Evolutionary conservation across 2,888 invertebrate genomes (phyloP).

Genomic region (Stenichneumon culpator): DNA sequence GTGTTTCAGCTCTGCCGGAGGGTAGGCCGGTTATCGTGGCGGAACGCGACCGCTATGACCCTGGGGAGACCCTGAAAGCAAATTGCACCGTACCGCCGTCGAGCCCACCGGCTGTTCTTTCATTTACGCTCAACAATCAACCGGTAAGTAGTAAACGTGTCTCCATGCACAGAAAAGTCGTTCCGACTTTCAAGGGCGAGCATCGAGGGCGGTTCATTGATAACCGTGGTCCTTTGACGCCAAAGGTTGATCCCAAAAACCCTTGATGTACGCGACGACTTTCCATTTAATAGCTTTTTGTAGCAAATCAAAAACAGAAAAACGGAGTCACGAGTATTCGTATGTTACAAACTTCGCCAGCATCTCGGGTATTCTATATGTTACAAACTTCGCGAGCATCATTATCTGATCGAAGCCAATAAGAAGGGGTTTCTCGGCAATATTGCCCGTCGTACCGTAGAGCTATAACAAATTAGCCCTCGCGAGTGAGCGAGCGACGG

Average conservation of each 20-base stretch:
- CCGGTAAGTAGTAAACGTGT: constrained; percentile 87
- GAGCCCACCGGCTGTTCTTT: constrained; percentile 91
- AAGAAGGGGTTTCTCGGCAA: not conserved
- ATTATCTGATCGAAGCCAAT: not conserved
- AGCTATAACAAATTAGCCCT: constrained; percentile 61
- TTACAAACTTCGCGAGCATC: not conserved
- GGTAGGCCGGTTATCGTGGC: constrained; percentile 89
- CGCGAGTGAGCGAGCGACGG: constrained; percentile 34
- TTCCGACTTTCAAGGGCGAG: not conserved
- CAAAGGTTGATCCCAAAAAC: too few relatives aligned
- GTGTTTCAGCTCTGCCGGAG: constrained; percentile 90
- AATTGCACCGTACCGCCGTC: constrained; percentile 93
- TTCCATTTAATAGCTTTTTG: too few relatives aligned
- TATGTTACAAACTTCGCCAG: not conserved
- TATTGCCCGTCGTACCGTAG: constrained; percentile 6
- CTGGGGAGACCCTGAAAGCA: constrained; percentile 90
- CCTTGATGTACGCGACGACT: too few relatives aligned
- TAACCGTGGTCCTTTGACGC: not conserved
- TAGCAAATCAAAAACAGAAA: not conserved
- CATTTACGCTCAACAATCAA: constrained; percentile 92
- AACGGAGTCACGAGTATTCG: not conserved
- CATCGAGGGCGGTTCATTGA: constrained; percentile 2
- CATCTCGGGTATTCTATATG: not conserved
- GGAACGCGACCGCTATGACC: constrained; percentile 91
- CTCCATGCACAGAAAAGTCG: not conserved